Evolutionary conservation across 1,140 invertebrate genomes (phyloP).

Genomic region (Homarus americanus): DNA sequence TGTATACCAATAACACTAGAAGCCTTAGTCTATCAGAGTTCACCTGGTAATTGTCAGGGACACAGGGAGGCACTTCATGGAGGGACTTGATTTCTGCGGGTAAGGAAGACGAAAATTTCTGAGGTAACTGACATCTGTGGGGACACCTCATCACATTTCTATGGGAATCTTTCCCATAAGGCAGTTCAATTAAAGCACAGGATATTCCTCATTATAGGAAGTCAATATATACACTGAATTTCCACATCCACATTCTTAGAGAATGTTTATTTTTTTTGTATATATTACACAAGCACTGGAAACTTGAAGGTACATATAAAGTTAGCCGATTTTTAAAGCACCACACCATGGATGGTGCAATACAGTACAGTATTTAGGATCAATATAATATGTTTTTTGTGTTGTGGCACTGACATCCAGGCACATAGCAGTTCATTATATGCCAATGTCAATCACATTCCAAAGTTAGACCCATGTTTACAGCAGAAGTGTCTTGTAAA

Average conservation of each 20-base stretch:
- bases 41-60: slow-evolving; percentile 21
- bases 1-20: slow-evolving; percentile 17
- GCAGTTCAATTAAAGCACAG: slow-evolving; percentile 68
- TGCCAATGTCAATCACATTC: slow-evolving; percentile 17
- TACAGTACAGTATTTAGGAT: slow-evolving; percentile 48
- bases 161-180: slow-evolving; percentile 50
- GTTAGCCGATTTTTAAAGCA: slow-evolving; percentile 29
- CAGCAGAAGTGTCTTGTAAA: slow-evolving; percentile 1
- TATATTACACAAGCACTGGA: slow-evolving; percentile 42
- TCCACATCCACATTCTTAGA: slow-evolving; percentile 32
- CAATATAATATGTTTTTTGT: slow-evolving; percentile 32
- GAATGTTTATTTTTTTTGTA: slow-evolving; percentile 36
- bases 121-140: slow-evolving; percentile 53
- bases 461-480: slow-evolving; percentile 26
- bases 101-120: slow-evolving; percentile 65
- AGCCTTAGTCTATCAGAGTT: slow-evolving; percentile 33
- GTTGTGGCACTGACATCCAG: slow-evolving; percentile 25
- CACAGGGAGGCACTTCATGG: slow-evolving; percentile 67
- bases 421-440: slow-evolving; percentile 21
- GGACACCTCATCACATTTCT: slow-evolving; percentile 48
- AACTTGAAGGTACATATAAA: slow-evolving; percentile 32
- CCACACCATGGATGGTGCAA: slow-evolving; percentile 58
- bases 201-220: slow-evolving; percentile 46
- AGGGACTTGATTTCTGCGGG: slow-evolving; percentile 60
- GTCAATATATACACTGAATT: slow-evolving; percentile 38